Evolutionary conservation across 2,888 invertebrate species (phyloP).

Genomic region (Cloeon dipterum): DNA sequence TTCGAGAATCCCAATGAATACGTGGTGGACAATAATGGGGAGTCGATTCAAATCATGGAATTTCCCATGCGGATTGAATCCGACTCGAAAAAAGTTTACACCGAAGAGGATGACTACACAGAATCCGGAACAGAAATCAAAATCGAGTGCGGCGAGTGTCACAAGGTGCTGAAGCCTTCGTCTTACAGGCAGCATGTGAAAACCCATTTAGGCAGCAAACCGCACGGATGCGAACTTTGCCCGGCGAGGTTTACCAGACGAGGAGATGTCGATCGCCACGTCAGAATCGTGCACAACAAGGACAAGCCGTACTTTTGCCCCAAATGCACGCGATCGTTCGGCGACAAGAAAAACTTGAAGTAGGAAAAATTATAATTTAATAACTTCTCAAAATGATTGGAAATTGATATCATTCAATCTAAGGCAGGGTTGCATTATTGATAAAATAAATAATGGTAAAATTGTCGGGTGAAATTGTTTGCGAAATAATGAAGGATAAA

Average conservation of each 20-base stretch:
- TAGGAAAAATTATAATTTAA: no score
- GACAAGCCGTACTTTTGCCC: constrained; percentile 11
- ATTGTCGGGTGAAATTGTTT: no score
- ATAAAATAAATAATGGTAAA: no score
- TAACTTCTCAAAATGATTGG: no score
- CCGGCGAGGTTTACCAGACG: constrained; percentile 12
- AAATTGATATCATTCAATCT: no score
- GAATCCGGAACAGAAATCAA: constrained; percentile 7
- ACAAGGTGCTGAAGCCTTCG: constrained; percentile 8
- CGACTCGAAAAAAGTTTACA: no score
- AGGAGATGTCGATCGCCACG: constrained; percentile 12
- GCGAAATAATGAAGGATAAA: no score
- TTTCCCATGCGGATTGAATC: neutral
- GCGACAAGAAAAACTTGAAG: constrained; percentile 11
- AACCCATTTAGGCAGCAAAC: constrained; percentile 11
- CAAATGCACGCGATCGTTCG: constrained; percentile 9
- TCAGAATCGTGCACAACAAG: constrained; percentile 11
- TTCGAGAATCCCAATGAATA: no score
- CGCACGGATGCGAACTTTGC: constrained; percentile 11
- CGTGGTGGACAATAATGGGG: no score
- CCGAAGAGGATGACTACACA: neutral
- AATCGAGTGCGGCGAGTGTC: constrained; percentile 9
- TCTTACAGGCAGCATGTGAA: constrained; percentile 10
- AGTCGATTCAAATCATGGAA: no score
- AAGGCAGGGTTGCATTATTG: no score